A percentile compares a stretch with the other conserved stretches of the same genome.
Evolutionary conservation across 2,113 vertebrate genomes (phyloP).

Genomic region (Pelobates fuscus): DNA sequence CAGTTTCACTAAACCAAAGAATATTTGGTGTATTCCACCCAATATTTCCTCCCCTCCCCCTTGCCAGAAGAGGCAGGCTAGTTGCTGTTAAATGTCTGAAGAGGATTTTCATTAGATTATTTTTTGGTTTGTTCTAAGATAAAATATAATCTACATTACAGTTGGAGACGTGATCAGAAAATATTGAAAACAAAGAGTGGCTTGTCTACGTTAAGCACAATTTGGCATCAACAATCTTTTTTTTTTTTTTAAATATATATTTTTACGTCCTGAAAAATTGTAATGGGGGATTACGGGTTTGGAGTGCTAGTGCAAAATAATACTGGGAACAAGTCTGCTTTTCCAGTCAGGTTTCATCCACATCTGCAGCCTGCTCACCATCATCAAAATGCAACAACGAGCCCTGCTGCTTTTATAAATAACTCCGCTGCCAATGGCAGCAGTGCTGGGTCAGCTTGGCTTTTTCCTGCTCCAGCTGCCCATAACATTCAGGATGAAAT

Average conservation of each 20-base stretch:
- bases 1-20: slow-evolving; percentile 78
- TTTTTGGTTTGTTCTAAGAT: not conserved
- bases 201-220: slow-evolving; percentile 48
- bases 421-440: slow-evolving; percentile 93
- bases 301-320: slow-evolving; percentile 99
- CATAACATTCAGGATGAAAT: slow-evolving; percentile 99
- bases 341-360: slow-evolving; percentile 96
- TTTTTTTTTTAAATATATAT: too few relatives aligned
- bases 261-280: slow-evolving; percentile 56
- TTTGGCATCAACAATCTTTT: slow-evolving; percentile 63
- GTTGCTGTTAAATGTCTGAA: slow-evolving; percentile 20
- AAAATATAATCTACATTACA: not conserved
- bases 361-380: slow-evolving; percentile 95
- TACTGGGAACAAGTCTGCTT: slow-evolving; percentile 95
- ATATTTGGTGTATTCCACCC: slow-evolving; percentile 67
- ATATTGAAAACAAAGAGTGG: not conserved
- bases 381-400: slow-evolving; percentile 91
- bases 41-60: slow-evolving; percentile 48
- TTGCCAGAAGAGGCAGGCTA: slow-evolving; percentile 60
- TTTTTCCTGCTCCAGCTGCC: slow-evolving; percentile 89
- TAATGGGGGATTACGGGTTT: slow-evolving; percentile 99
- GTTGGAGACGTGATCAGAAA: not conserved
- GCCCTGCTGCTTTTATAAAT: slow-evolving; percentile 94
- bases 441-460: slow-evolving; percentile 93
- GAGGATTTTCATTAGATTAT: slow-evolving; percentile 16